Percentiles rank a stretch among this genome's conserved stretches.
Evolutionary conservation across 30 jellyfish, hydroid and myxozoan genomes (phyloP).

Genomic region (Sanderia malayensis): DNA sequence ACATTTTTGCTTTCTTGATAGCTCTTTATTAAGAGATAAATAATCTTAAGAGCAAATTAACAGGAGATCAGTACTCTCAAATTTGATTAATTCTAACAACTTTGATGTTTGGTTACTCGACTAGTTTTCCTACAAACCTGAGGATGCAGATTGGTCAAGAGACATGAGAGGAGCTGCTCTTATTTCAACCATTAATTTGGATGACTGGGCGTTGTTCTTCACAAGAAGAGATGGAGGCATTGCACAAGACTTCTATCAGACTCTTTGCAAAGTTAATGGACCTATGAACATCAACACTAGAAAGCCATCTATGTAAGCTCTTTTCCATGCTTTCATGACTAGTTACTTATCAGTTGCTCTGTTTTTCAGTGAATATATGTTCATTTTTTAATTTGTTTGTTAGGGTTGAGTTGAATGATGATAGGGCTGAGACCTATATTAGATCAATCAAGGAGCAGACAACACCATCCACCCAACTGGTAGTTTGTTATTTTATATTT

Average conservation of each 20-base stretch:
- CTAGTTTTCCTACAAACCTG: constrained; percentile 64
- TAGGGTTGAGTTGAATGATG: constrained; percentile 64
- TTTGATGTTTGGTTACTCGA: too few species aligned
- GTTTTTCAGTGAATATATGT: too few species aligned
- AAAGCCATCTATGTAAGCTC: constrained; percentile 72
- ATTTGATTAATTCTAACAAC: too few species aligned
- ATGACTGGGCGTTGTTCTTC: constrained; percentile 64
- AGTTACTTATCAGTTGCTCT: too few species aligned
- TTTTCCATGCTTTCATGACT: too few species aligned
- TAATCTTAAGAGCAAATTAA: too few species aligned
- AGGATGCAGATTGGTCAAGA: constrained; percentile 96
- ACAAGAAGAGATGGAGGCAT: constrained; percentile 69
- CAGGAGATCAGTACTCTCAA: too few species aligned
- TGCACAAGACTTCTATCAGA: constrained; percentile 80
- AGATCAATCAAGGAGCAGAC: constrained; percentile 72
- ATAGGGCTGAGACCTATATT: constrained; percentile 70
- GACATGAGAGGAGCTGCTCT: constrained; percentile 75
- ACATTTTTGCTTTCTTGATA: background rate
- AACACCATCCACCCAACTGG: constrained; percentile 65
- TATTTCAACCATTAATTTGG: constrained; percentile 50
- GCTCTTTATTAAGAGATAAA: background rate
- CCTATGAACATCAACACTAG: constrained; percentile 89
- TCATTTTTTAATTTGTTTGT: too few species aligned
- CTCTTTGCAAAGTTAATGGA: constrained; percentile 71
- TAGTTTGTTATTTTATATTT: constrained; percentile 7